Evolutionary conservation across 2,113 vertebrate genomes (phyloP).

Genomic region (Melanocharis versteri): DNA sequence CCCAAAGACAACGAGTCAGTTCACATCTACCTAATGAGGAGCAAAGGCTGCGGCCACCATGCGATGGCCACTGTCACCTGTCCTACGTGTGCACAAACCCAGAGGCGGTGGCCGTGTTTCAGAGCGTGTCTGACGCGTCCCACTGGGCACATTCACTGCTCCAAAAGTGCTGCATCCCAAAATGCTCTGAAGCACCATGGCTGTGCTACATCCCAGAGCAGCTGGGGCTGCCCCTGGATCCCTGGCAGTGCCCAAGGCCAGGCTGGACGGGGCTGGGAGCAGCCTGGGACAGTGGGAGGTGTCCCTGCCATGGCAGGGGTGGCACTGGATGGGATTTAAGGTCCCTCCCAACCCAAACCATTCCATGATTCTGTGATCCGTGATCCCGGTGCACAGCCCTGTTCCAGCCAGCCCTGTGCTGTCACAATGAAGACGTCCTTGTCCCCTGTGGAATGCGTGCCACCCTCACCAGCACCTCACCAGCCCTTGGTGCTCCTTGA

Average conservation of each 20-base stretch:
- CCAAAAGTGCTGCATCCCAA: neutral
- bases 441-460: neutral
- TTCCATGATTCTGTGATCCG: neutral
- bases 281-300: neutral
- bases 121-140: neutral
- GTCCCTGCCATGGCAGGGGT: neutral
- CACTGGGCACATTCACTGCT: too few relatives aligned
- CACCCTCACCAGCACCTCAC: neutral
- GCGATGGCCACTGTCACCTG: neutral
- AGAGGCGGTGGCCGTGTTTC: neutral
- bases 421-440: neutral
- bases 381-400: neutral
- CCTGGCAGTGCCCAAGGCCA: neutral
- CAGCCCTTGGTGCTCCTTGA: neutral
- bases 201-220: neutral
- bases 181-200: neutral
- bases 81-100: neutral
- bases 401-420: neutral
- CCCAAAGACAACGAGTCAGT: neutral
- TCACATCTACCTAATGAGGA: neutral
- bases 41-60: neutral
- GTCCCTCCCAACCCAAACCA: neutral
- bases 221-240: neutral
- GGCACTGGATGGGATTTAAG: accelerated
- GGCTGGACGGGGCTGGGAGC: neutral